phyloP scores from a whole-genome alignment of 2,113 vertebrate genomes.

The Erythrolamprus reginae region DNA sequence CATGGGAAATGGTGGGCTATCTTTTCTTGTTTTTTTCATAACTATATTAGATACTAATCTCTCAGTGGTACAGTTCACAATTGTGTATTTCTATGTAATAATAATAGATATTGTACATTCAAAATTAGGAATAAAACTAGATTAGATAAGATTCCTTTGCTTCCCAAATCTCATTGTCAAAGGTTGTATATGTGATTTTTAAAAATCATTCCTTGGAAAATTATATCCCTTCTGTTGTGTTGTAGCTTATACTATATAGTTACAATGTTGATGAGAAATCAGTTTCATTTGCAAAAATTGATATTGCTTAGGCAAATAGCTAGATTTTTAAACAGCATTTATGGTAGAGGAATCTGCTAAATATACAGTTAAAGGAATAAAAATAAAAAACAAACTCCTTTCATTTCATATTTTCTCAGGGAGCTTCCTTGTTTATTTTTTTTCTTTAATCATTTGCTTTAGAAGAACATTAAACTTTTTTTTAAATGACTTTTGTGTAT shows the following conservation, averaged over 20 bases:
- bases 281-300: neutral
- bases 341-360: neutral
- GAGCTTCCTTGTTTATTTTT: constrained; percentile 19
- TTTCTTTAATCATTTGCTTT: constrained; percentile 28
- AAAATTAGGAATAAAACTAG: neutral
- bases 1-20: neutral
- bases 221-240: neutral
- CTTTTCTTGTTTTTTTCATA: neutral
- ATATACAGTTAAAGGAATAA: constrained; percentile 14
- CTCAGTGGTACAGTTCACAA: neutral
- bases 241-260: rapidly evolving
- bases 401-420: neutral
- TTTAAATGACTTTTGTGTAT: constrained; percentile 42
- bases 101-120: too few species aligned
- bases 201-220: neutral
- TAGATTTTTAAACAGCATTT: neutral
- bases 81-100: neutral
- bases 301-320: neutral
- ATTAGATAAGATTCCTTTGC: neutral
- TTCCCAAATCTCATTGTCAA: neutral
- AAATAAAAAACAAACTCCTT: constrained; percentile 13
- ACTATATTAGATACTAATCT: neutral
- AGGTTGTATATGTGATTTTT: neutral
- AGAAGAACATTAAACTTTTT: constrained; percentile 52
- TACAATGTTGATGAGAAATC: rapidly evolving